These are phyloP conservation scores for Oscheius sp. DNA, from an alignment of 2,888 invertebrate species.

Conservation along the genomic window DNA sequence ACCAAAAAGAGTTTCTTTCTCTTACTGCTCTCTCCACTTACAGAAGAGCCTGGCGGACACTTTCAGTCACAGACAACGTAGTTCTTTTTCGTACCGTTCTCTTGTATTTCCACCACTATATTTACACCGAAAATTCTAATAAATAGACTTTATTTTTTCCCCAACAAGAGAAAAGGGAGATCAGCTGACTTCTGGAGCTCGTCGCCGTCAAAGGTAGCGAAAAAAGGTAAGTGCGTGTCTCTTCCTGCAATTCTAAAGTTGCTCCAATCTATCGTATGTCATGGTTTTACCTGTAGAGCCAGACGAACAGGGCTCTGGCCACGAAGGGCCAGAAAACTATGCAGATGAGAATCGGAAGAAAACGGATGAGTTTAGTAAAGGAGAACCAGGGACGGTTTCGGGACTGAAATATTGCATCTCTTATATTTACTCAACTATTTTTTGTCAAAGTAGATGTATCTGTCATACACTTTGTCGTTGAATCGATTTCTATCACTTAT, in stretches of 20 bases:
- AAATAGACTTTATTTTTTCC: not conserved
- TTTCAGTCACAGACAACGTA: too few species aligned
- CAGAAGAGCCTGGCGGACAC: too few species aligned
- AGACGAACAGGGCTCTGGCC: slow-evolving; percentile 22
- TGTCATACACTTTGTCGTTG: not conserved
- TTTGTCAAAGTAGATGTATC: not conserved
- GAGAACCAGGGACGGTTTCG: slow-evolving; percentile 30
- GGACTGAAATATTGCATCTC: slow-evolving; percentile 6
- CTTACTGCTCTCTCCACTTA: too few species aligned
- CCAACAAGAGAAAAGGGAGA: not conserved
- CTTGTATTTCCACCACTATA: too few species aligned
- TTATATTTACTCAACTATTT: not conserved
- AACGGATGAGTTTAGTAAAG: slow-evolving; percentile 21
- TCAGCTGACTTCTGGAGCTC: not conserved
- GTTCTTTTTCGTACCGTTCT: too few species aligned
- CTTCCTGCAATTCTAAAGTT: slow-evolving; percentile 29
- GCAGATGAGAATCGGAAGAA: slow-evolving; percentile 22
- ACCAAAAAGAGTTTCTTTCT: too few species aligned
- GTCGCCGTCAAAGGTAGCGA: slow-evolving; percentile 19
- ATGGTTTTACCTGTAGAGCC: slow-evolving; percentile 24
- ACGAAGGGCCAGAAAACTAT: slow-evolving; percentile 37
- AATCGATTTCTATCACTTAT: too few species aligned
- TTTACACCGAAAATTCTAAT: not conserved
- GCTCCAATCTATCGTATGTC: not conserved
- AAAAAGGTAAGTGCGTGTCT: slow-evolving; percentile 22